Base-by-base conservation (phyloP, 1,140 invertebrate genomes). In the Diploscapter pachys region DNA sequence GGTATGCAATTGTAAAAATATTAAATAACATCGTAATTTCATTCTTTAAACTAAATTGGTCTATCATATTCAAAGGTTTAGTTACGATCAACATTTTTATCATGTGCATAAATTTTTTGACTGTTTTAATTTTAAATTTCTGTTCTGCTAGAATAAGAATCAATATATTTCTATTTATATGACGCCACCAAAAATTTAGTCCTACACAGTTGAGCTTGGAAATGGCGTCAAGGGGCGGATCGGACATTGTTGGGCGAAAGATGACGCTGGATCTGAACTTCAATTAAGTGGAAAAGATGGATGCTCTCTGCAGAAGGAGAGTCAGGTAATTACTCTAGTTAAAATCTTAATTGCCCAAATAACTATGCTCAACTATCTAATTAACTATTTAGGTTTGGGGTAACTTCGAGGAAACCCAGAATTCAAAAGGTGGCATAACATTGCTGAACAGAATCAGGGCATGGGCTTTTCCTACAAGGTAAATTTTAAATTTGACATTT, bases 381-480 rank as follows among this genome's bases (percentile, higher is more conserved):
- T 31, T 31, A 31, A 31, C 66, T 50, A 55, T 52, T 9, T 52
- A 84, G 31, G 83, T 84, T 63, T 84, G 83, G 83, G 77, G 75
- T 13, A 71, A 80, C 56, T 84, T 84, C 73, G 82, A 85, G 49
- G 70, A 75, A 31, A 31, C 31, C 31, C 31, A 31, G 31, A 31
- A 31, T 50, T 53, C 75, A 53, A 72, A 81, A 51, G 79, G 61
- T 11, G 62, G 80, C 50, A 73, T 79, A 8, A 71, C 84, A 6
- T 85, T 84, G 70, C 72, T 80, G 53, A 84, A 84, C 62, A 62
- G 78, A 8, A 84, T 84, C n/a, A 85, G 84, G 65, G 84, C 83
- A 4, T 84, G 83, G 83, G 84, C 83, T 62, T 84, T 84, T 64
- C 83, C 83, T 3, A 85, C 83, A 48, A 85, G 82, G 82, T 84